phyloP scores from a whole-genome alignment of 1,140 invertebrate genomes.

The Saccostrea echinata region DNA sequence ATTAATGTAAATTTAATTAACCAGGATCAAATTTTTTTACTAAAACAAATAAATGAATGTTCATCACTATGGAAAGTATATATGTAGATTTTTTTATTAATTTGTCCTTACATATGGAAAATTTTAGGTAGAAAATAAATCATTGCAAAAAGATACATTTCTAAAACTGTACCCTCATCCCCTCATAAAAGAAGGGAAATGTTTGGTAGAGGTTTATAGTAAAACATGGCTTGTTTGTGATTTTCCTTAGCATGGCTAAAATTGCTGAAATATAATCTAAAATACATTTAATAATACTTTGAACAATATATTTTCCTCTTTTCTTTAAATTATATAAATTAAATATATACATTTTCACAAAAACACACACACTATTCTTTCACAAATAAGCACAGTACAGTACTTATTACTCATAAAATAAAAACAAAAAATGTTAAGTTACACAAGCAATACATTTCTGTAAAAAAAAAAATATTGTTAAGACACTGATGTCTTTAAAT shows the following conservation, averaged over 20 bases:
- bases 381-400: not conserved
- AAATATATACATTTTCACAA: not conserved
- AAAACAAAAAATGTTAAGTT: slow-evolving; percentile 2
- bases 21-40: no score
- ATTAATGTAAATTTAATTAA: no score
- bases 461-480: not conserved
- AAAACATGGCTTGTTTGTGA: no score
- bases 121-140: no score
- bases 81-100: no score
- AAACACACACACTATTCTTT: not conserved
- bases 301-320: not conserved
- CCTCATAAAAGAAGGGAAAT: no score
- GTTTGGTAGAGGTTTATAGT: no score
- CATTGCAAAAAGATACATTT: no score
- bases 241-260: not conserved
- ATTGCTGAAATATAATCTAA: not conserved
- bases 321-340: not conserved
- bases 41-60: no score
- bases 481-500: slow-evolving; percentile 3
- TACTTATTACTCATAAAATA: not conserved
- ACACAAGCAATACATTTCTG: slow-evolving; percentile 1
- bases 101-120: no score
- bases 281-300: not conserved
- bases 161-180: no score
- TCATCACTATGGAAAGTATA: no score